Base-by-base conservation (phyloP, 2,113 vertebrate genomes). In the Anolis sagrei region DNA sequence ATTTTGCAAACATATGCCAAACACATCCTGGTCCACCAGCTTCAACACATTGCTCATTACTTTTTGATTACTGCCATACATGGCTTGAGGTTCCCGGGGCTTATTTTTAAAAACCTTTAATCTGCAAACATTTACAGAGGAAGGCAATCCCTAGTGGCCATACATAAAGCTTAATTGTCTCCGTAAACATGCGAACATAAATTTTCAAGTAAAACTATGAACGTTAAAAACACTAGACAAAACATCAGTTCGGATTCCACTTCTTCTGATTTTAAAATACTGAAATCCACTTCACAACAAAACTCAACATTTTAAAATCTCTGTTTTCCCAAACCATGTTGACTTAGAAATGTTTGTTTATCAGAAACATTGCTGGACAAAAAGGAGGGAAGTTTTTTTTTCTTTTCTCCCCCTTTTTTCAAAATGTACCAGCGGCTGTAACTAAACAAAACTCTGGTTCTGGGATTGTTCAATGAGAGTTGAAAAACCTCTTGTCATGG, bases 401-500 rank as follows among this genome's bases (percentile, higher is more conserved):
- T 68, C 23, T 7, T 66, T 66, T 36, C 7, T 5, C 14, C 10
- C 32, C 51, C 78, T 92, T 90, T 92, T 92, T 85, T 89, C 90
- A 89, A 93, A 94, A 95, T 91, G 91, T 84, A 90, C 88, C 89
- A 91, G 89, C 87, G 91, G 88, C 82, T 91, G 95, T 95, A 95
- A 95, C 87, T 88, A 95, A 95, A 49, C 76, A 89, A 86, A 75
- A 93, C 88, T 93, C 64, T 76, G 88, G 95, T 96, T 96, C 95
- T 96, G 96, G 96, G 97, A 95, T 92, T 90, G 94, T 96, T 97
- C 96, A 96, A 94, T 16, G 85, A 93, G 94, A 95, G 94, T 72
- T 96, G 96, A 98, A 97, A 98, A 96, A 97, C 95, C 94, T 96
- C 97, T 97, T 97, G 97, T 98, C 97, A 97, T 94, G 97, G 97